Evolutionary conservation across 92 coral and sea anemone genomes (phyloP).

Genomic region (Epizoanthus ramosus): DNA sequence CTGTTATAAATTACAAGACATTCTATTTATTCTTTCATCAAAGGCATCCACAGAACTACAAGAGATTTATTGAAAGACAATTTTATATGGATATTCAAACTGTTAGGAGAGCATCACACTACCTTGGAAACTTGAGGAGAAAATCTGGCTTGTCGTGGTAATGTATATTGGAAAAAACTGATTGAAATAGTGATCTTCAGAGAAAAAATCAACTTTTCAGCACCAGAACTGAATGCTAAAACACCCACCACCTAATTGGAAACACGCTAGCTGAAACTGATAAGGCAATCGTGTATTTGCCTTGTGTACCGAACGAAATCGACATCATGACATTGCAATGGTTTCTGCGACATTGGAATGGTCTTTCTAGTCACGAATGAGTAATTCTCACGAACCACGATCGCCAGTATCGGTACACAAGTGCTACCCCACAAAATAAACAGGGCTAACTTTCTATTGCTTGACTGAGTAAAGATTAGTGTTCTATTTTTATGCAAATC

Average conservation of each 20-base stretch:
- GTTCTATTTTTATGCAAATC: constrained; percentile 83
- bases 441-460: constrained; percentile 50
- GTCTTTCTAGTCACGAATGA: constrained; percentile 20
- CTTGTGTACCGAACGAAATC: neutral
- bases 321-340: neutral
- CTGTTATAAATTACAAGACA: neutral
- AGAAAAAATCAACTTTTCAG: neutral
- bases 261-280: constrained; percentile 30
- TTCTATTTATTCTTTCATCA: neutral
- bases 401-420: neutral
- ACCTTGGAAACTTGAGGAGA: neutral
- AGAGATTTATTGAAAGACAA: neutral
- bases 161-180: neutral
- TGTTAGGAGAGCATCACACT: neutral
- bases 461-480: constrained; percentile 60
- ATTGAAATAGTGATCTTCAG: neutral
- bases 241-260: neutral
- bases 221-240: neutral
- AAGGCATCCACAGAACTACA: constrained; percentile 11
- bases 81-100: neutral
- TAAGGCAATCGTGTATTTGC: neutral
- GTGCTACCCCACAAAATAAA: constrained; percentile 44
- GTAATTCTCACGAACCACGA: neutral
- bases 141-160: neutral
- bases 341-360: constrained; percentile 1